Conservation (phyloP, 1,140 invertebrate genomes). For the Maniola jurtina region DNA sequence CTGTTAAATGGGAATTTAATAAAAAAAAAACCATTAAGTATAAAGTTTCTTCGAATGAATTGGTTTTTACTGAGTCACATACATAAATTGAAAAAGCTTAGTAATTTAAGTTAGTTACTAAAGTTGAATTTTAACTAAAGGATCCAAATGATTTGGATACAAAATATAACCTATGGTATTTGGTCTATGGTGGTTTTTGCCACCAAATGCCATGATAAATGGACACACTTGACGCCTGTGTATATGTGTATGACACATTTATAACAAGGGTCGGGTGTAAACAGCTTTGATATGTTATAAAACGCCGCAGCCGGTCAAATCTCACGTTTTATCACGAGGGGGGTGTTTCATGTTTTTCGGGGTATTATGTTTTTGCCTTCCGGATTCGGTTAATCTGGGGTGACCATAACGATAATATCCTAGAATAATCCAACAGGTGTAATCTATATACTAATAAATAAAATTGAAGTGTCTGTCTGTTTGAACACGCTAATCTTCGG, state of each 20-base stretch:
- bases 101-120: too few species aligned
- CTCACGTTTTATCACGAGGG: neutral
- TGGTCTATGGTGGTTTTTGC: too few species aligned
- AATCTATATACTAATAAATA: neutral
- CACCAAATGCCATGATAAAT: neutral
- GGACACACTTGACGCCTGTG: neutral
- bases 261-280: constrained; percentile 7
- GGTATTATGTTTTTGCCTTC: neutral
- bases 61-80: too few species aligned
- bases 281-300: constrained; percentile 15
- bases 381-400: neutral
- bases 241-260: neutral
- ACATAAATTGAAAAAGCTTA: too few species aligned
- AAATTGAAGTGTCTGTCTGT: too few species aligned
- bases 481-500: too few species aligned
- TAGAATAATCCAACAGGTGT: neutral
- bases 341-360: neutral
- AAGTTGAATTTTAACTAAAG: too few species aligned
- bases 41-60: too few species aligned
- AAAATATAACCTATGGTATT: too few species aligned
- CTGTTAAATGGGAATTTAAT: too few species aligned
- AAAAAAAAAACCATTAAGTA: too few species aligned
- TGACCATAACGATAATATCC: neutral
- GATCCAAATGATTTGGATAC: too few species aligned
- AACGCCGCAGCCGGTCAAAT: neutral